Evolutionary conservation across 1,140 invertebrate species (phyloP).

Genomic region (Argopecten irradians): DNA sequence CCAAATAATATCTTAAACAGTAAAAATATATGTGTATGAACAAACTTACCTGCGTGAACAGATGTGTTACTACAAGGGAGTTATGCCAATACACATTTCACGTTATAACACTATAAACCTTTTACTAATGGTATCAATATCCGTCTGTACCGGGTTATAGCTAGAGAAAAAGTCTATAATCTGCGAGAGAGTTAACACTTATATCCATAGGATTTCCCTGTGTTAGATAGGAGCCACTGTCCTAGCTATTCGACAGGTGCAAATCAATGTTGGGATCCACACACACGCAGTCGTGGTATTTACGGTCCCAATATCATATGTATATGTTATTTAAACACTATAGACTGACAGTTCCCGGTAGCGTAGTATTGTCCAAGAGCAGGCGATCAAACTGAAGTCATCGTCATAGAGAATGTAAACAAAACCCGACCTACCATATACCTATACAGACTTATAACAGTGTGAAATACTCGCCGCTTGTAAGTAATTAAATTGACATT

Average conservation of each 20-base stretch:
- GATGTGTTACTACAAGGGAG: neutral
- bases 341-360: neutral
- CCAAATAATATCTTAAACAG: neutral
- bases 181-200: neutral
- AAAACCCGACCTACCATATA: conserved; percentile 3
- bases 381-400: neutral
- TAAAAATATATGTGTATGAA: neutral
- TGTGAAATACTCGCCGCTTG: neutral
- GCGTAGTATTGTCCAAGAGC: neutral
- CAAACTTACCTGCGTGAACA: neutral
- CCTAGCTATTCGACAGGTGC: neutral
- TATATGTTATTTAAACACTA: conserved; percentile 6
- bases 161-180: neutral
- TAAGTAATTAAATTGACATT: conserved; percentile 4
- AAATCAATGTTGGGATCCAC: neutral
- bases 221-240: neutral
- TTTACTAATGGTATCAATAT: conserved; percentile 5
- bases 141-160: neutral
- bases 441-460: neutral
- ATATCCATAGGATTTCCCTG: conserved; percentile 9
- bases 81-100: neutral
- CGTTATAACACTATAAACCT: neutral
- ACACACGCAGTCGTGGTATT: conserved; percentile 11
- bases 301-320: neutral
- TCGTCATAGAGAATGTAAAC: conserved; percentile 21